These are phyloP conservation scores for Sebastes baramenuke DNA, from an alignment of 2,797 vertebrate species.

Conservation along the genomic window DNA sequence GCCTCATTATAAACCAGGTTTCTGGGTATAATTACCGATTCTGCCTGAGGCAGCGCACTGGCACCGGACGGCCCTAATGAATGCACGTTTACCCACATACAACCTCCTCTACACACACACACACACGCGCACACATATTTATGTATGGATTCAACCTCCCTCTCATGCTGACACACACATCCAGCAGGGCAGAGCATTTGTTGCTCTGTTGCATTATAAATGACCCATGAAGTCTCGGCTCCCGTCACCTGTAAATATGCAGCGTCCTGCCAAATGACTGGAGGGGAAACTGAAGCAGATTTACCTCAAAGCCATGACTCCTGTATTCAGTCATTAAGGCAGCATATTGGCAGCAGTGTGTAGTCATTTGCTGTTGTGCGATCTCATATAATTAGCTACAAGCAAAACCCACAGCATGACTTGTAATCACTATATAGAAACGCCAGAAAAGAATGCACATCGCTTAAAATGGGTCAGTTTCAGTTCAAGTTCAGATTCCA, in stretches of 20 bases:
- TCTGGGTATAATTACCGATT: conserved; percentile 1
- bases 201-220: conserved; percentile 4
- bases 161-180: neutral
- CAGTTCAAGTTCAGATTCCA: neutral
- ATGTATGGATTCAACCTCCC: neutral
- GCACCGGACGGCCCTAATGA: neutral
- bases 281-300: neutral
- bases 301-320: neutral
- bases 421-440: neutral
- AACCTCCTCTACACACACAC: neutral
- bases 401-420: neutral
- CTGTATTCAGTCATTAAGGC: neutral
- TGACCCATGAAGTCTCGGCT: conserved; percentile 9
- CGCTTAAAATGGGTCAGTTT: neutral
- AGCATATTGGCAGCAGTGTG: neutral
- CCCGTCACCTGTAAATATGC: conserved; percentile 1
- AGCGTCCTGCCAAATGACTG: conserved; percentile 1
- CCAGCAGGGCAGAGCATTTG: neutral
- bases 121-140: neutral
- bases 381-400: neutral
- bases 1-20: neutral
- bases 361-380: neutral
- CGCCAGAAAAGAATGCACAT: neutral
- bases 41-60: neutral
- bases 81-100: neutral